Evolutionary conservation across 2,797 vertebrate species (phyloP), one percentile per base, ranked within the genome.

Genomic region (Hippoglossus hippoglossus): DNA sequence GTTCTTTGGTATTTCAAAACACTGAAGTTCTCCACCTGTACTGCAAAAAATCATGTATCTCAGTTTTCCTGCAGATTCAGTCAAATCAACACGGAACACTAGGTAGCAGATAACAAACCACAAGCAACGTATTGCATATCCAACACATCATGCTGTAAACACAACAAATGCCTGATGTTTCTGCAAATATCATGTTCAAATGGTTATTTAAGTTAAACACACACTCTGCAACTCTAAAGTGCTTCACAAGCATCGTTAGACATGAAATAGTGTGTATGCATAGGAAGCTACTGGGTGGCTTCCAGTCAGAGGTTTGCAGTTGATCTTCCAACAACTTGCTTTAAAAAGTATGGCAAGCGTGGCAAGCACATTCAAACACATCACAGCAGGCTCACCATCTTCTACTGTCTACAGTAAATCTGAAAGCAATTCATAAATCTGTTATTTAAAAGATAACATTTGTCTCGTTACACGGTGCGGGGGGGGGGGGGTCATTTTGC

Each of bases 271-370:
- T 59, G 16, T 75, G 9, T 66, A 8, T 63, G 28, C 72, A 63
- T 5, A 79, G 46, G 60, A 86, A 79, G 70, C 68, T 41, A 64
- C 47, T 7, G 13, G 16, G 65, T 21, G 47, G 58, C 70, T 75
- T 86, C 83, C 71, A 52, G 63, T 79, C 78, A 77, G 75, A 87
- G 79, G 71, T 83, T 75, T 72, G 73, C 66, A 55, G 78, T 72
- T 69, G 59, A 73, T 61, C 58, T 61, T 79, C 63, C 25, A 46
- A 78, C 47, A 83, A 55, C 26, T 26, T 71, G 68, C 70, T 73
- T 79, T 72, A 66, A 63, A 53, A 22, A 12, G 11, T 26, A 66
- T 4, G 25, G 77, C 75, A 70, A 82, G 67, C 81, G 60, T 5
- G 66, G 71, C 47, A 41, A 82, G 41, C 67, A 72, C 62, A 85